Percentiles rank a stretch among this genome's conserved stretches.
Conservation (phyloP, 2,113 vertebrate genomes). For the Puma concolor region DNA sequence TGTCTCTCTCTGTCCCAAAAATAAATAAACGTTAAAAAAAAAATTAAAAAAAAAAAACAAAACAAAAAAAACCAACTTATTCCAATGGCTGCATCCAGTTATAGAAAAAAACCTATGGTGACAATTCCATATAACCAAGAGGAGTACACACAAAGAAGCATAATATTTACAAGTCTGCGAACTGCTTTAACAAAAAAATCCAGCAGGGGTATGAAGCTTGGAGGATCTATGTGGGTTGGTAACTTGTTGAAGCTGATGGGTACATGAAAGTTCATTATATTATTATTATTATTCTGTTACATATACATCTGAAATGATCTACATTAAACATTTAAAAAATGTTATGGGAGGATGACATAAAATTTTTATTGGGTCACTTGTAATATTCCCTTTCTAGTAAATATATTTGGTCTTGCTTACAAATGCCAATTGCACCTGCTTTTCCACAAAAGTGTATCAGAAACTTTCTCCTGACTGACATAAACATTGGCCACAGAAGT, state of each 20-base stretch:
- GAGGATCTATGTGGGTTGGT: not conserved
- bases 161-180: slow-evolving; percentile 8
- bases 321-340: not conserved
- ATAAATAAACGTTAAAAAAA: no score
- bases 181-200: not conserved
- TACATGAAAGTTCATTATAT: not conserved
- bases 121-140: not conserved
- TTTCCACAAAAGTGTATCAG: not conserved
- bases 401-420: not conserved
- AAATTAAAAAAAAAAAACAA: no score
- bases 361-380: not conserved
- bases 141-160: not conserved
- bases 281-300: not conserved
- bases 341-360: not conserved
- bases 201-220: not conserved
- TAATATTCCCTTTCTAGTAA: slow-evolving; percentile 19
- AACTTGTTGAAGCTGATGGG: not conserved
- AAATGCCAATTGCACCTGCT: not conserved
- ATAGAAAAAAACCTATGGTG: not conserved
- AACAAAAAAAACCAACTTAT: no score
- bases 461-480: not conserved
- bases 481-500: not conserved
- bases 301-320: not conserved
- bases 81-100: not conserved
- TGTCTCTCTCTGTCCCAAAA: no score